Evolutionary conservation across 1,140 invertebrate genomes (phyloP).

Genomic region (Galleria mellonella): DNA sequence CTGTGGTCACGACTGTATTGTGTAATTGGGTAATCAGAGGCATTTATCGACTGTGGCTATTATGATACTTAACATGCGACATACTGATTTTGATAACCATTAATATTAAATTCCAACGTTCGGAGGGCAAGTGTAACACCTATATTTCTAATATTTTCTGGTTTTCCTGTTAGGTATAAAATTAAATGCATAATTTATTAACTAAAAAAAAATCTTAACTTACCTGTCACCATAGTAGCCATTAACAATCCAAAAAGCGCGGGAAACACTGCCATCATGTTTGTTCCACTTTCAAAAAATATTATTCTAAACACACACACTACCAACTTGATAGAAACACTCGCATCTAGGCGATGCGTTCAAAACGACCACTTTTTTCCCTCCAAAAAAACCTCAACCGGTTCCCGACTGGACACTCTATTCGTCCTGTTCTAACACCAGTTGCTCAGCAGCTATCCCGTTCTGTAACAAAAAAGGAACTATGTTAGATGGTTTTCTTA

Average conservation of each 20-base stretch:
- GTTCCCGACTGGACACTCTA: slow-evolving; percentile 36
- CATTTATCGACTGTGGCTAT: no score
- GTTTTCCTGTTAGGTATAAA: no score
- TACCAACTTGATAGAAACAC: slow-evolving; percentile 28
- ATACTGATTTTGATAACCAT: no score
- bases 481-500: slow-evolving; percentile 19
- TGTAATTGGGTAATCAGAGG: no score
- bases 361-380: slow-evolving; percentile 36
- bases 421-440: slow-evolving; percentile 27
- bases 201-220: slow-evolving; percentile 1
- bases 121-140: no score
- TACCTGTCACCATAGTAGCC: slow-evolving; percentile 42
- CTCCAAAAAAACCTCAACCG: slow-evolving; percentile 31
- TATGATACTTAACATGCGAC: no score
- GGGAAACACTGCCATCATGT: slow-evolving; percentile 53
- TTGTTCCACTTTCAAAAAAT: slow-evolving; percentile 20
- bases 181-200: no score
- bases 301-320: slow-evolving; percentile 26
- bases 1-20: no score
- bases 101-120: no score
- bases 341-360: slow-evolving; percentile 44
- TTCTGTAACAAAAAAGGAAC: slow-evolving; percentile 51
- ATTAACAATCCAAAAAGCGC: slow-evolving; percentile 48
- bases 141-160: no score
- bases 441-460: slow-evolving; percentile 15